A percentile compares a stretch with the other conserved stretches of the same genome.
These are phyloP conservation scores for Scolopax mira DNA, from an alignment of 2,113 vertebrate genomes.

Conservation along the genomic window DNA sequence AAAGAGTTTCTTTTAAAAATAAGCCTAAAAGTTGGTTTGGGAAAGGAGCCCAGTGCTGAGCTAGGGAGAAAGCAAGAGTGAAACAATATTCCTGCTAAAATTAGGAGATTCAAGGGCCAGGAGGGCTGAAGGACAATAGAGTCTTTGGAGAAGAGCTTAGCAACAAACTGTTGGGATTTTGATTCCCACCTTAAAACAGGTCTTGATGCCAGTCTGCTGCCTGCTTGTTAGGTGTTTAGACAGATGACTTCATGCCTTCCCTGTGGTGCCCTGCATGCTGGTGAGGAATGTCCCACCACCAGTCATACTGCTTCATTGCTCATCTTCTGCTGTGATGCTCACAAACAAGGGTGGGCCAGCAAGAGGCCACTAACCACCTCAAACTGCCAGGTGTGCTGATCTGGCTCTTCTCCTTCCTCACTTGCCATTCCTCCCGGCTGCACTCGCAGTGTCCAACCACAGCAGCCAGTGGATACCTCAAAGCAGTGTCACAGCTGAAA, in stretches of 20 bases:
- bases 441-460: not conserved
- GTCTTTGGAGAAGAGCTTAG: not conserved
- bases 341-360: not conserved
- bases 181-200: not conserved
- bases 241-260: not conserved
- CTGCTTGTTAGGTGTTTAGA: not conserved
- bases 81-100: not conserved
- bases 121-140: not conserved
- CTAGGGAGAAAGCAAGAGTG: not conserved
- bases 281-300: not conserved
- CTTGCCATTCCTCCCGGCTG: not conserved
- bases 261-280: accelerated
- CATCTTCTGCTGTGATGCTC: not conserved
- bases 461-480: not conserved
- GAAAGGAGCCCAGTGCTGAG: slow-evolving; percentile 20
- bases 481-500: not conserved
- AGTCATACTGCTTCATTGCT: not conserved
- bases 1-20: not conserved
- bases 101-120: not conserved
- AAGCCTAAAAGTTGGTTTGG: not conserved
- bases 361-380: not conserved
- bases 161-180: not conserved
- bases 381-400: not conserved
- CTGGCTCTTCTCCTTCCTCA: not conserved
- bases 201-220: not conserved